phyloP scores from a whole-genome alignment of 2,797 vertebrate species.

The Dermochelys coriacea region DNA sequence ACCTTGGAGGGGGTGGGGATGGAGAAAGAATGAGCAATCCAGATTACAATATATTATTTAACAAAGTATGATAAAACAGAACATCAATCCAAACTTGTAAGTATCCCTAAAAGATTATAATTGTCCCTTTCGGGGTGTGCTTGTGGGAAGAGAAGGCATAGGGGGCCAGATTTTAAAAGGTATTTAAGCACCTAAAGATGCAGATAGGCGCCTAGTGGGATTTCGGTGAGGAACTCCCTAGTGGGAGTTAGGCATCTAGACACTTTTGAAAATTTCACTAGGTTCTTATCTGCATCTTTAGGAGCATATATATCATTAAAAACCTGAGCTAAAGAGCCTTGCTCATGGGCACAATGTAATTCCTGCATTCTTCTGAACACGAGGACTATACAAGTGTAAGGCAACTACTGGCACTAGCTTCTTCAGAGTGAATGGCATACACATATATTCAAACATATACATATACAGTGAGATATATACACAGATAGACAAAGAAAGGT shows the following conservation, averaged over 20 bases:
- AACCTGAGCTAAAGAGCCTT: not conserved
- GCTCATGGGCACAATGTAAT: not conserved
- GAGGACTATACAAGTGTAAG: not conserved
- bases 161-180: not conserved
- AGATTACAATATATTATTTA: not conserved
- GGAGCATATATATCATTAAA: too few relatives aligned
- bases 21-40: not conserved
- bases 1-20: constrained; percentile 80
- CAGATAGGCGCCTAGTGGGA: not conserved
- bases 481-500: too few relatives aligned
- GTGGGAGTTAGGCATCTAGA: not conserved
- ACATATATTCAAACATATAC: not conserved
- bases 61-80: not conserved
- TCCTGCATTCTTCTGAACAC: too few relatives aligned
- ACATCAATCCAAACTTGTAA: not conserved
- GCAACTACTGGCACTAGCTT: not conserved
- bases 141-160: not conserved
- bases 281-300: too few relatives aligned
- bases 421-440: not conserved
- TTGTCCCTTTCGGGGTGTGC: not conserved
- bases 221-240: not conserved
- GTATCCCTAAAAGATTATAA: not conserved
- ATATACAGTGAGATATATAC: too few relatives aligned
- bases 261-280: not conserved
- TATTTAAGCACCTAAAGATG: not conserved